Conservation (phyloP, 2,888 invertebrate species). For the Nasonia oneida region DNA sequence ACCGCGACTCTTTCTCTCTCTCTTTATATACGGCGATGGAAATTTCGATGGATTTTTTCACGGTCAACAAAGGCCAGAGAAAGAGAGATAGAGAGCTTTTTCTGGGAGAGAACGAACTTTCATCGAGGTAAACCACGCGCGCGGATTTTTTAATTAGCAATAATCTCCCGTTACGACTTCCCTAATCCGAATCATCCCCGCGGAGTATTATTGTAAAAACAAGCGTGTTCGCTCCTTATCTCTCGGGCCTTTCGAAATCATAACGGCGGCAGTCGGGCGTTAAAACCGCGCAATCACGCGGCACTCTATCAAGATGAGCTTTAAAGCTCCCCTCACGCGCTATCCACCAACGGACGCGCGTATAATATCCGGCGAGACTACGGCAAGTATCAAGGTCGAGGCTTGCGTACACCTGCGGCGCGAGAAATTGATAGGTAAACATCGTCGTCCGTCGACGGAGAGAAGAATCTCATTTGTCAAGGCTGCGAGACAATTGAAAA, state of each 20-base stretch:
- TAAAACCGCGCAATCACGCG: background rate
- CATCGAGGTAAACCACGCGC: background rate
- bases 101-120: background rate
- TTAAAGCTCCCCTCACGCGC: background rate
- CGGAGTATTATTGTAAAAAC: background rate
- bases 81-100: background rate
- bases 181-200: background rate
- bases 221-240: background rate
- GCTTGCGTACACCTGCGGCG: background rate
- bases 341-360: background rate
- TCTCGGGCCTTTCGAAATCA: background rate
- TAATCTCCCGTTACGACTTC: background rate
- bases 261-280: background rate
- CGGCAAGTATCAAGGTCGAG: conserved; percentile 50
- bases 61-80: background rate
- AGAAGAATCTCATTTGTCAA: conserved; percentile 51
- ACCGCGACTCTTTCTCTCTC: background rate
- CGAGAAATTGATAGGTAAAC: conserved; percentile 53
- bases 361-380: background rate
- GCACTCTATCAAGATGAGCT: background rate
- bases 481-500: conserved; percentile 38
- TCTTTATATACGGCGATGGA: background rate
- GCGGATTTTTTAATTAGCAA: background rate
- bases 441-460: background rate
- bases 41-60: conserved; percentile 4